Evolutionary conservation across 2,113 vertebrate species (phyloP).

Genomic region (Malaclemys terrapin): DNA sequence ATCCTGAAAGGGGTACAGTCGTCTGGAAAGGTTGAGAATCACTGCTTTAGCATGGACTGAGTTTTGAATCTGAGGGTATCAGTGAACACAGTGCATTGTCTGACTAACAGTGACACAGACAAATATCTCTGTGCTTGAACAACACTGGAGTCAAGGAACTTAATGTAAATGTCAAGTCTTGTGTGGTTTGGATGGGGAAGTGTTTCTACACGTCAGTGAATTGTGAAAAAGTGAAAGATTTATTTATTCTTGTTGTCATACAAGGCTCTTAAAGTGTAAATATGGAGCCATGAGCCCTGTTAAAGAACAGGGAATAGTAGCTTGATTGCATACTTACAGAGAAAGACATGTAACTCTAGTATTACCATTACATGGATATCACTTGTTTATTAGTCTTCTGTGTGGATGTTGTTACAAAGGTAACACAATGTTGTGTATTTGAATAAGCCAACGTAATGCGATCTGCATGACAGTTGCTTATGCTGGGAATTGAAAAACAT

Average conservation of each 20-base stretch:
- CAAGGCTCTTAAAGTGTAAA: not conserved
- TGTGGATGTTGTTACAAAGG: not conserved
- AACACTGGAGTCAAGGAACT: not conserved
- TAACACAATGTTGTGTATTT: not conserved
- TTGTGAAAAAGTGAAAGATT: not conserved
- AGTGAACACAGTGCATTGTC: not conserved
- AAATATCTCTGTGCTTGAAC: not conserved
- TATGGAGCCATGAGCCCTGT: rapidly evolving
- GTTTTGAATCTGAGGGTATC: not conserved
- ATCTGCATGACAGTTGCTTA: not conserved
- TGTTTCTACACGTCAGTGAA: rapidly evolving
- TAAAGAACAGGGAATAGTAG: not conserved
- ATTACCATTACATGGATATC: not conserved
- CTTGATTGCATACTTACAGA: not conserved
- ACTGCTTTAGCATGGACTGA: not conserved
- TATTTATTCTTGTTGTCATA: not conserved
- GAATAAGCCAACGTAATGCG: not conserved
- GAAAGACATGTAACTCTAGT: not conserved
- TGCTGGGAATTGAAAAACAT: not conserved
- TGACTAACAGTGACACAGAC: not conserved
- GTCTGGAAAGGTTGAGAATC: no score
- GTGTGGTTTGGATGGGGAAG: not conserved
- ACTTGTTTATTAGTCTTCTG: not conserved
- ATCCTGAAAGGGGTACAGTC: no score
- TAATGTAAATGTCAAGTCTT: rapidly evolving